phyloP scores from a whole-genome alignment of 2,113 vertebrate species.

The Equus przewalskii region DNA sequence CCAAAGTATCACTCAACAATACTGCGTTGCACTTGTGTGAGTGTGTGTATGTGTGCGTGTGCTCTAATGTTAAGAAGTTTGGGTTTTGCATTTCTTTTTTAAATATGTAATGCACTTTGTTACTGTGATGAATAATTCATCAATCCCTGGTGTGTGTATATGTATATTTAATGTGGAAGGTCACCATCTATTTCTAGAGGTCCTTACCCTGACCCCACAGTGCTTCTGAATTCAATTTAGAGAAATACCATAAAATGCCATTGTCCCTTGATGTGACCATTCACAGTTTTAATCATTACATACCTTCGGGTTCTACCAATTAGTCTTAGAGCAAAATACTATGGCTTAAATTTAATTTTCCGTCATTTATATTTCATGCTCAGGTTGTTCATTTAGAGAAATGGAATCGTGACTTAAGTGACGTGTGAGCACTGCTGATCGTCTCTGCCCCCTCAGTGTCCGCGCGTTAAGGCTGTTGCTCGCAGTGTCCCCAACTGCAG shows the following conservation, averaged over 20 bases:
- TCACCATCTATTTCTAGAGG: background rate
- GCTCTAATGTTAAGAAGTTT: background rate
- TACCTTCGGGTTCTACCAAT: background rate
- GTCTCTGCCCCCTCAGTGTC: background rate
- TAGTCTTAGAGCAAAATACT: constrained; percentile 2
- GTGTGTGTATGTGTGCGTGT: background rate
- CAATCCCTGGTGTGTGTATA: background rate
- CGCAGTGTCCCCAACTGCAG: too few relatives aligned
- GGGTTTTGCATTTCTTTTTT: background rate
- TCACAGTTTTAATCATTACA: background rate
- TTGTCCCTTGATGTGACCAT: background rate
- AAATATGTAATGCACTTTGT: constrained; percentile 24
- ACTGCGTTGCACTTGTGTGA: background rate
- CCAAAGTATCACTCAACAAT: background rate
- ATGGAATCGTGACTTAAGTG: background rate
- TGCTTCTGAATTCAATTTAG: constrained; percentile 42
- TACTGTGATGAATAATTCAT: constrained; percentile 62
- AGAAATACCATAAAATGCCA: background rate
- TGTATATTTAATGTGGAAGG: constrained; percentile 47
- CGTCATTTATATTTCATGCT: constrained; percentile 6
- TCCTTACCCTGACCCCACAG: background rate
- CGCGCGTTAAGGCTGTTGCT: too few relatives aligned
- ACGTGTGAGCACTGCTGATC: background rate
- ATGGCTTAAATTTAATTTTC: constrained; percentile 32
- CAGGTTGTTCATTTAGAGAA: background rate